These are phyloP conservation scores for Echeneis naucrates DNA, from an alignment of 2,797 vertebrate genomes.

Conservation along the genomic window DNA sequence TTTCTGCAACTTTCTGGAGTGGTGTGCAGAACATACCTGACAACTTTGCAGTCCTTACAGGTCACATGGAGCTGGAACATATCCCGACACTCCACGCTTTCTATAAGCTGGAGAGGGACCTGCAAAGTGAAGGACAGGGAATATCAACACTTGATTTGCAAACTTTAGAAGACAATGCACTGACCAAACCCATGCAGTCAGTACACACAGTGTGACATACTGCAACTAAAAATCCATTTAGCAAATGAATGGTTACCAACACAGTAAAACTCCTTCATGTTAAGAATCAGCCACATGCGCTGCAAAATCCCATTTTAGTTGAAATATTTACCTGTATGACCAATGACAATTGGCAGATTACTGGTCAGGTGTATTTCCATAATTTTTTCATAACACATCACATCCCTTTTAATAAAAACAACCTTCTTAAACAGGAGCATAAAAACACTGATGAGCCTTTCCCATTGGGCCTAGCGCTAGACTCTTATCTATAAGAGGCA, in stretches of 20 bases:
- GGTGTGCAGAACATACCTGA: constrained; percentile 85
- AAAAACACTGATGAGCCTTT: constrained; percentile 39
- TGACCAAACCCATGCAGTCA: constrained; percentile 63
- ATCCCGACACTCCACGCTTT: constrained; percentile 94
- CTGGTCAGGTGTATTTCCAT: constrained; percentile 36
- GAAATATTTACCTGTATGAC: constrained; percentile 12
- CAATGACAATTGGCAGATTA: constrained; percentile 28
- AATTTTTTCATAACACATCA: constrained; percentile 25
- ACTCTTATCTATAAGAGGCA: constrained; percentile 58
- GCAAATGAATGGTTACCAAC: constrained; percentile 41
- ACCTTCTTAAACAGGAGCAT: constrained; percentile 27
- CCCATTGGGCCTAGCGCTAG: constrained; percentile 27
- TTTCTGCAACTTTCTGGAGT: background rate
- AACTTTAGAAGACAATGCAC: background rate
- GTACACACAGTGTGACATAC: constrained; percentile 27
- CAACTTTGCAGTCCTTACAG: constrained; percentile 98
- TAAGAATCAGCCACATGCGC: constrained; percentile 18
- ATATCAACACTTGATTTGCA: background rate
- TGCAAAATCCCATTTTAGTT: background rate
- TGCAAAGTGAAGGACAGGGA: constrained; percentile 58
- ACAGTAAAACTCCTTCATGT: constrained; percentile 36
- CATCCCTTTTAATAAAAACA: constrained; percentile 42
- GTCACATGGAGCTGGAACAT: constrained; percentile 98
- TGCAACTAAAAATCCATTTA: constrained; percentile 20
- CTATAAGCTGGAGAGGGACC: constrained; percentile 96